Evolutionary conservation across 2,888 invertebrate genomes (phyloP).

Genomic region (Osmoderma eremita): DNA sequence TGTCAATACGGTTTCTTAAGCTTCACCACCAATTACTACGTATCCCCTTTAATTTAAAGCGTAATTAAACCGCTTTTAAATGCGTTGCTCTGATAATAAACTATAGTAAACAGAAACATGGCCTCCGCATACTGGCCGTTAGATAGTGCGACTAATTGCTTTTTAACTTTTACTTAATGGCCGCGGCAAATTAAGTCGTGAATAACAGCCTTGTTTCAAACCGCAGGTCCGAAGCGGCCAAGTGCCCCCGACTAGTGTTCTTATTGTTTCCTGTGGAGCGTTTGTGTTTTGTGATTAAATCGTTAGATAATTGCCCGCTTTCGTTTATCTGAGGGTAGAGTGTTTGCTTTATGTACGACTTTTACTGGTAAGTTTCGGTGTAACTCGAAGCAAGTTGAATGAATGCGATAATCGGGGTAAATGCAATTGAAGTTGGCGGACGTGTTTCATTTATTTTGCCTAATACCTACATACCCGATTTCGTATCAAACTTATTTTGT

Average conservation of each 20-base stretch:
- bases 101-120: background rate
- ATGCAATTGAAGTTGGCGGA: too few species aligned
- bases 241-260: conserved; percentile 1
- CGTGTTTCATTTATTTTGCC: too few species aligned
- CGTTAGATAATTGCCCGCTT: conserved; percentile 20
- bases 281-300: conserved; percentile 24
- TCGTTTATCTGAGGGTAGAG: conserved; percentile 1
- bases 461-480: too few species aligned
- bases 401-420: too few species aligned
- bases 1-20: too few species aligned
- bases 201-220: conserved; percentile 17
- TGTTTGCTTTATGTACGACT: conserved; percentile 5
- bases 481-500: too few species aligned
- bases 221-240: conserved; percentile 8
- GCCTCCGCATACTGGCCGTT: background rate
- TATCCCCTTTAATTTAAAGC: conserved; percentile 7
- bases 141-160: conserved; percentile 28
- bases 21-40: too few species aligned
- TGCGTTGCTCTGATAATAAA: background rate
- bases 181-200: conserved; percentile 18
- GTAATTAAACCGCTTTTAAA: conserved; percentile 20
- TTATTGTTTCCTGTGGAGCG: conserved; percentile 1
- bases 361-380: background rate
- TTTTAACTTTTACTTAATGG: conserved; percentile 27
- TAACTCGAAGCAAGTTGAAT: too few species aligned